Base-by-base conservation (phyloP, 2,797 vertebrate species). In the Amblyraja radiata region DNA sequence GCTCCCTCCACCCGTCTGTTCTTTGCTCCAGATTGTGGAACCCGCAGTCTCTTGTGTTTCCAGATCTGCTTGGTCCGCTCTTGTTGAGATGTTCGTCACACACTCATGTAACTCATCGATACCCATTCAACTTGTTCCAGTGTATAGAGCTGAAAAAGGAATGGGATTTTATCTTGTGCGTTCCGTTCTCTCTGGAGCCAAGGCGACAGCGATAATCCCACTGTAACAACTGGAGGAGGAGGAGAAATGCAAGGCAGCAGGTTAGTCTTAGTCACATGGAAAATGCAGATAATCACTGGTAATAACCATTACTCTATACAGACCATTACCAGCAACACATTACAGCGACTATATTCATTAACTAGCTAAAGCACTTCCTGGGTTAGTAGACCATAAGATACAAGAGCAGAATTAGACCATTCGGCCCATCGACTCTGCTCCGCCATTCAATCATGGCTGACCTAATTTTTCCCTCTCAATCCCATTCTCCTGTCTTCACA, bases 101-200 rank as follows among this genome's bases (percentile, higher is more conserved):
- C 71, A 54, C 68, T 54, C 68, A 73, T 1, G 6, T 28, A 9
- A 71, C 94, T 95, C 96, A 94, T 65, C 68, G 61, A 93, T 95
- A 96, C 90, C 95, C 96, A 93, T 54, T 94, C 94, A 99, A 95
- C 84, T 97, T 97, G 94, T 96, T 97, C 99, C 99, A 99, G 0
- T 97, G 97, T 93, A 99, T 93, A 0, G 95, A 94, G 77, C 95
- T 97, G 96, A 99, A 99, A 95, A 99, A 99, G 6, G 98, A 97
- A 93, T 99, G 99, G 94, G 97, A 97, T 95, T 99, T 99, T 94
- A 99, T 98, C 95, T 97, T 98, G 0, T 96, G 95, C 91, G 97
- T 96, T 0, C 98, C 98, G 0, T 97, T 97, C 16, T 96, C 97
- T 94, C 98, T 97, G 1, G 96, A 96, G 9, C 98, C 98, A 95